Evolutionary conservation across 2,888 invertebrate species (phyloP), one percentile per base, ranked within the genome.

Genomic region (Dasysyrphus tricinctus): DNA sequence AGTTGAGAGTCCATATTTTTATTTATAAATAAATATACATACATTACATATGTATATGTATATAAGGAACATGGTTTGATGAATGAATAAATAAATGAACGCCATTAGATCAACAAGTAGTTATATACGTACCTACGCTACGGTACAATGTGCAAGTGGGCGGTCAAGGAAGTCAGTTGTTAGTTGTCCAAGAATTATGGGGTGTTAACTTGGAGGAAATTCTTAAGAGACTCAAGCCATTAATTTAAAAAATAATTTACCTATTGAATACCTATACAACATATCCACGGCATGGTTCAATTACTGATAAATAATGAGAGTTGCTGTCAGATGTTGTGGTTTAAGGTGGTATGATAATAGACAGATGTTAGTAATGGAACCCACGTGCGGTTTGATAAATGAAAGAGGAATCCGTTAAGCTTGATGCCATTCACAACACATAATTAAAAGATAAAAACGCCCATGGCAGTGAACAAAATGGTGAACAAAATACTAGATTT

Each of bases 71-170:
- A 11, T 14, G 42, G 56, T 73, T 82, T 82, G 73, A 78, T 78
- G 78, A 82, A 77, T 82, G 78, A 82, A 73, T 69, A 73, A 73
- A 78, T 82, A 76, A 81, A 72, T 76, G 72, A 51, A 75, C 56
- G 75, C 70, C 63, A 80, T 80, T 76, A 80, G 80, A 81, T 77
- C 65, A 81, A 72, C 80, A 75, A 65, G 72, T 16, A 39, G 75
- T 65, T 44, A 63, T 59, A 6, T 19, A 19, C 0, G 11, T 39
- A 39, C 7, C n/a, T 39, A 29, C 14, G 63, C n/a, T 39, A 29
- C 14, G 63, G 63, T 63, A 44, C n/a, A 63, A 29, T 63, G 44
- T 47, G 5, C 29, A 32, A 72, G 77, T 81, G 63, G 81, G 77
- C 81, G 81, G 72, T 72, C 49, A 72, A 77, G 81, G 77, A 81